Base-by-base conservation (phyloP, 2,113 vertebrate genomes). In the Typhlomys cinereus region DNA sequence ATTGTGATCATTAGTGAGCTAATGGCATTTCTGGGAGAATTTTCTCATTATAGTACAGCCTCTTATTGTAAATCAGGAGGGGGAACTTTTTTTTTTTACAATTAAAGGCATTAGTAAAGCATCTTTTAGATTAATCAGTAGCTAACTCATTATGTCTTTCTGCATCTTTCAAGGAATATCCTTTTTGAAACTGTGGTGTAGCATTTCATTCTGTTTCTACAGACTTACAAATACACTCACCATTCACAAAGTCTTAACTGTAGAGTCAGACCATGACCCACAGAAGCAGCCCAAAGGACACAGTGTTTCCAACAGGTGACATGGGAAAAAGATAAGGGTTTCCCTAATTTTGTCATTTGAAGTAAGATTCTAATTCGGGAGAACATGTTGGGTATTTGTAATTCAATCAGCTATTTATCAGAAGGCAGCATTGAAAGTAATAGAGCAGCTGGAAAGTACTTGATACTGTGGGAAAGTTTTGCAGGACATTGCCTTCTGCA, bases 271-370 rank as follows among this genome's bases (percentile, higher is more conserved):
- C 48, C 48, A 5, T 93, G 90, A 90, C 54, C 48, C 50, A 25
- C 48, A 86, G 48, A 84, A 59, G 36, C 73, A 92, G 75, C 41
- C 20, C 34, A 80, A 94, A 94, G 59, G 66, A 18, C 7, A 57
- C 54, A 69, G 44, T 62, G 1, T 75, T 52, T 74, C 25, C 9
- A 59, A 20, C n/a, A 66, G 80, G 13, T 90, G 85, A 95, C n/a
- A 88, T 85, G 29, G 69, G 87, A 46, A 67, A 91, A 34, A 94
- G 46, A 29, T 27, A 89, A 21, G 74, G 11, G 8, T 79, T 93
- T 71, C 64, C 46, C 48, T 62, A 46, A 57, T 85, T 92, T 78
- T 88, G 67, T 85, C n/a, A 39, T 79, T 71, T 48, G 27, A 25
- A 79, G 10, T 82, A 39, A 82, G 79, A 50, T 44, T 85, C 64